These are phyloP conservation scores for Fundulus diaphanus DNA, from an alignment of 2,797 vertebrate genomes.

Conservation along the genomic window DNA sequence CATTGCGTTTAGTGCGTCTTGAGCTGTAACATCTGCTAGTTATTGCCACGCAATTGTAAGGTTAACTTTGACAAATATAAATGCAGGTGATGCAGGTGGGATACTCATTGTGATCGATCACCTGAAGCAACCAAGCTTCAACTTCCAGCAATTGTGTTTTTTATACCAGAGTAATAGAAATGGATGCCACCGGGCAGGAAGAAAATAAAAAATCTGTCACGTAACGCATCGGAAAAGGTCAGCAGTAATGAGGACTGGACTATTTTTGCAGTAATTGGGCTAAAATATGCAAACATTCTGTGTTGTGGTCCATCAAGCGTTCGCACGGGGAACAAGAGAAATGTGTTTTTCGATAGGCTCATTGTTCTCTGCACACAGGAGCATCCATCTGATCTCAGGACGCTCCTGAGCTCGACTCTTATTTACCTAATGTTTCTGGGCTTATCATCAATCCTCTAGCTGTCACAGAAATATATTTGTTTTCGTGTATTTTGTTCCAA, in stretches of 20 bases:
- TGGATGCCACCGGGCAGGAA: conserved; percentile 35
- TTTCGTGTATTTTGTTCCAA: conserved; percentile 24
- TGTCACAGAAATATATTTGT: conserved; percentile 7
- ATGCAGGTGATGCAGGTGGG: conserved; percentile 55
- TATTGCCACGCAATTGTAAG: conserved; percentile 32
- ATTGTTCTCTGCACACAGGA: conserved; percentile 22
- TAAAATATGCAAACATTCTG: conserved; percentile 51
- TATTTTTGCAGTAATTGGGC: conserved; percentile 59
- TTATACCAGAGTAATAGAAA: conserved; percentile 40
- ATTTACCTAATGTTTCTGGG: background rate
- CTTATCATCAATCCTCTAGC: conserved; percentile 18
- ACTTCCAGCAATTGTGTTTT: conserved; percentile 54
- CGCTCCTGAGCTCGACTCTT: background rate
- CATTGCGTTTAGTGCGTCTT: conserved; percentile 49
- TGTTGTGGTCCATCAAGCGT: conserved; percentile 35
- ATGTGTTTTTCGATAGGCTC: conserved; percentile 23
- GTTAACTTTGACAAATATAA: conserved; percentile 62
- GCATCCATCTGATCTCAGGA: conserved; percentile 14
- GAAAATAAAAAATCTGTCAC: conserved; percentile 18
- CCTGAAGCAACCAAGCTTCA: conserved; percentile 54
- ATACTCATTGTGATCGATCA: conserved; percentile 68
- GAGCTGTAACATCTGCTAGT: conserved; percentile 39
- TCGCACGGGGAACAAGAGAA: conserved; percentile 37
- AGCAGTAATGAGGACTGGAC: conserved; percentile 55
- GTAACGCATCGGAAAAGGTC: conserved; percentile 60